Evolutionary conservation across 2,888 invertebrate genomes (phyloP), one percentile per base, ranked within the genome.

Genomic region (Adineta ricciae): DNA sequence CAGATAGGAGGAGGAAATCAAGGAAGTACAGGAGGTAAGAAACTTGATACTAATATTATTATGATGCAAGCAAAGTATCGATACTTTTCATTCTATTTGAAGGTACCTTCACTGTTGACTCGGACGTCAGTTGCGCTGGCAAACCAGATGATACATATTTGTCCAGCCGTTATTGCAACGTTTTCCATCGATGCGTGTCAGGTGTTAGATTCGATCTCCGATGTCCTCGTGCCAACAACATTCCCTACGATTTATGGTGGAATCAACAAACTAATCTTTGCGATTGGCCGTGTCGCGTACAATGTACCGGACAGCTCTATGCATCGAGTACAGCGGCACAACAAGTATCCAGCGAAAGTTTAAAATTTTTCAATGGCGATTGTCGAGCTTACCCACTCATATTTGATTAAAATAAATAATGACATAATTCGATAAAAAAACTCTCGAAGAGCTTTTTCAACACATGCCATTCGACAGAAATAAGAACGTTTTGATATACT

Each of bases 171-270:
- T 85, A 83, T 36, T 85, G 85, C 27, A 85, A 85, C 21, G 52
- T 85, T 0, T 85, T 85, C 49, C 83, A 83, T 72, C 83, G 85
- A 50, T 85, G 85, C 41, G 72, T 83, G 5, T 72, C 36, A n/a
- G 85, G 85, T 52, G 49, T 46, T 36, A 54, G 85, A n/a, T 56
- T 73, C 9, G 85, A 85, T n/a, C 83, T 85, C 50, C 56, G 46
- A 38, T 85, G 85, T 83, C 46, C 85, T 32, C 64, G 72, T 41
- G 85, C 83, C 5, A 85, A 54, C 5, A 85, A 85, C 38, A 50
- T 49, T n/a, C 72, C 85, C 11, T 85, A 85, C 36, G 85, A 85
- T 38, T 52, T 85, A 24, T 85, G 85, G 85, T 85, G 85, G 85
- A 85, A 85, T 41, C 83, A 85, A 41, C 83, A 85, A 24, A 83